Base-by-base conservation (phyloP, 1,140 invertebrate genomes). In the Neelides sp. region DNA sequence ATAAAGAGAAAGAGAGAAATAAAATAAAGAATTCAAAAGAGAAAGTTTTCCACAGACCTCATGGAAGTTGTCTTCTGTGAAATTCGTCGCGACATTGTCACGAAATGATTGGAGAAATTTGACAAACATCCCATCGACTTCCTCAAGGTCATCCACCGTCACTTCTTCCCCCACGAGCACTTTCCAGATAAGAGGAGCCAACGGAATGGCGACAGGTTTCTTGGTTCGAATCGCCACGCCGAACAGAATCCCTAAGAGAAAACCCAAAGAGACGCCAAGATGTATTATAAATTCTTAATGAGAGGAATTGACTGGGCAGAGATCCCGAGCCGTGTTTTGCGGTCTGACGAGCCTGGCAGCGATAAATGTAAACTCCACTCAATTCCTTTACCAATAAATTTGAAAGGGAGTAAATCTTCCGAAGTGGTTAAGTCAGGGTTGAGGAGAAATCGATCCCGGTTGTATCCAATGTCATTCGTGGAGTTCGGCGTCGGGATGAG, bases 151-250 rank as follows among this genome's bases (percentile, higher is more conserved):
- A 45, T 76, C 72, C n/a, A 73, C 67, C 22, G 68, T 69, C 0
- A 77, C 69, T 1, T 71, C 67, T 62, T 79, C 76, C 20, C 74
- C 75, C 27, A 76, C 74, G 12, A 81, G 61, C 20, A 78, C 64
- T 63, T 80, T 80, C 78, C 78, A 81, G 15, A 81, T 74, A 37
- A 76, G 64, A 0, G 77, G 75, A 3, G 78, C 78, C 22, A 81
- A 63, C 23, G 77, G 75, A 24, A 81, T 64, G 28, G 78, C 75
- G 17, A 77, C 62, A 8, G 75, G 75, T 64, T 77, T 77, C 48
- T 73, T 74, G 3, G 75, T 77, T 37, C 75, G 63, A 10, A 77
- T 70, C 2, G 75, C 73, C 40, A 77, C 73, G 19, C 75, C 75
- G 64, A 76, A 74, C 19, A 77, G 62, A 55, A 77, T 74, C 19